Evolutionary conservation across 2,888 invertebrate species (phyloP).

Genomic region (Callinectes sapidus): DNA sequence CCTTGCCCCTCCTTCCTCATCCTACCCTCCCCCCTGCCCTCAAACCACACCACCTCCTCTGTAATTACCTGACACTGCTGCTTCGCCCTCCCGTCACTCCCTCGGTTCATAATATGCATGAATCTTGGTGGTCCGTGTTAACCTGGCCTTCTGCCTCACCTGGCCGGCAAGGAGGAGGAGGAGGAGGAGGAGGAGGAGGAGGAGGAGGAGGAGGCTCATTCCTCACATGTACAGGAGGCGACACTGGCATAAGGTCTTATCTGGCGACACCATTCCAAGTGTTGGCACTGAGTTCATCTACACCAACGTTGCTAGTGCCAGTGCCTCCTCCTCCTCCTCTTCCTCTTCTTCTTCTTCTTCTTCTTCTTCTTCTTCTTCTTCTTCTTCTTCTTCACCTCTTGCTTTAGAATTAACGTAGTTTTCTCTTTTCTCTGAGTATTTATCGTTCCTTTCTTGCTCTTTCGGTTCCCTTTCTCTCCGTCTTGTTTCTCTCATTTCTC

Average conservation of each 20-base stretch:
- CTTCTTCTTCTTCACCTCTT: not conserved
- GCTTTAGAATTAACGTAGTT: not conserved
- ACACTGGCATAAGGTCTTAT: not conserved
- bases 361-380: no score
- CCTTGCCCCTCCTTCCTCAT: not conserved
- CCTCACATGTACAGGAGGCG: not conserved
- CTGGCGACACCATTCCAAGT: not conserved
- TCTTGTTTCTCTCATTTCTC: no score
- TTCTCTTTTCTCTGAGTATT: not conserved
- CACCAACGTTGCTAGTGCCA: not conserved
- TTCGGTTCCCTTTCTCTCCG: not conserved
- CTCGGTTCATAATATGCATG: not conserved
- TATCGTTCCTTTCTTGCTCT: not conserved
- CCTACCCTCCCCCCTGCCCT: not conserved
- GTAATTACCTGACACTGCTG: not conserved
- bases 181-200: not conserved
- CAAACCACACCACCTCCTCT: not conserved
- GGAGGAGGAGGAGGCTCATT: not conserved
- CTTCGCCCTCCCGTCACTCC: not conserved
- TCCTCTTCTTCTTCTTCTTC: not conserved
- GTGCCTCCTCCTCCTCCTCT: not conserved
- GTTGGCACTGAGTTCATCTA: not conserved
- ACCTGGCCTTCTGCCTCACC: not conserved
- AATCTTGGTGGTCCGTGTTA: not conserved
- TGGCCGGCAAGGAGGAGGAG: not conserved